Conservation (phyloP, 2,113 vertebrate species). For the Clupea harengus region DNA sequence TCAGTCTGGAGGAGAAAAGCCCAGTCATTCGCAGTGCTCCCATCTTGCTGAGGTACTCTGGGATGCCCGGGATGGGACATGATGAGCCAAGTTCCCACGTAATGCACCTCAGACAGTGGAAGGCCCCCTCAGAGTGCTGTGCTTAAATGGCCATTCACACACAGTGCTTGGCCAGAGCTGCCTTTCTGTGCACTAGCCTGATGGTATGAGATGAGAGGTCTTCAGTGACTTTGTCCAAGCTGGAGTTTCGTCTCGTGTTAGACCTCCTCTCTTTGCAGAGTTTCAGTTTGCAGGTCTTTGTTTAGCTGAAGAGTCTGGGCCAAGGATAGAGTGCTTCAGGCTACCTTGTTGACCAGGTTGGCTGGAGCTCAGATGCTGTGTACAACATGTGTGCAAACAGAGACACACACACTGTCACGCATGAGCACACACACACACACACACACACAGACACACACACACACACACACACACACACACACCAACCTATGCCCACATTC, state of each 20-base stretch:
- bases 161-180: neutral
- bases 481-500: neutral
- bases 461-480: constrained; percentile 9
- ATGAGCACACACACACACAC: neutral
- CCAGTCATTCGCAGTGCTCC: too few relatives aligned
- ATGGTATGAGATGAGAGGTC: too few relatives aligned
- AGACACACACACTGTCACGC: neutral
- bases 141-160: neutral
- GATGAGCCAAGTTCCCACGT: neutral
- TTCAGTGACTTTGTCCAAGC: too few relatives aligned
- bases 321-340: neutral
- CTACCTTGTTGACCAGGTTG: neutral
- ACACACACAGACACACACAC: constrained; percentile 12
- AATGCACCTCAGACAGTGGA: neutral
- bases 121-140: neutral
- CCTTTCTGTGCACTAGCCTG: neutral
- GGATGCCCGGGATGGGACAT: neutral
- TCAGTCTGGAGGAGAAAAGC: too few relatives aligned
- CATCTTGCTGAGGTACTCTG: neutral
- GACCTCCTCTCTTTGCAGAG: neutral
- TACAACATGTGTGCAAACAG: neutral
- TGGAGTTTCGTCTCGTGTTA: neutral
- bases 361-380: neutral
- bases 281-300: too few relatives aligned
- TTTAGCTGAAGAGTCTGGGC: too few relatives aligned